Conservation (phyloP, 2,888 invertebrate species). For the Drosophila mettleri region DNA sequence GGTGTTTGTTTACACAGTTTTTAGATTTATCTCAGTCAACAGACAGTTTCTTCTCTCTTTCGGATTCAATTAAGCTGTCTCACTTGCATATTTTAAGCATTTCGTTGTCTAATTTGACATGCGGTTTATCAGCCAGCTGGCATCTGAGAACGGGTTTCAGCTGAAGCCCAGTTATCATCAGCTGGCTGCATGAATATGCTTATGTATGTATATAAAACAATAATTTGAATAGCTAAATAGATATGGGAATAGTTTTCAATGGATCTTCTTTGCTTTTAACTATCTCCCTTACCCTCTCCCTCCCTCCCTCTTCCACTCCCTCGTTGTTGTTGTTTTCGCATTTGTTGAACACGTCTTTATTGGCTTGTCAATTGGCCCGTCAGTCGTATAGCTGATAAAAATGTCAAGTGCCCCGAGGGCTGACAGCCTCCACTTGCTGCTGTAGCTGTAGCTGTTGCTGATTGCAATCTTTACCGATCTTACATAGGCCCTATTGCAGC, state of each 20-base stretch:
- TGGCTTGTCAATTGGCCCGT: slow-evolving; percentile 46
- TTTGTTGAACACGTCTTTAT: slow-evolving; percentile 49
- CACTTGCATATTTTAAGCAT: slow-evolving; percentile 46
- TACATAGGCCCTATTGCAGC: slow-evolving; percentile 27
- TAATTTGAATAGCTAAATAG: slow-evolving; percentile 33
- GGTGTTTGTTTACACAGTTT: slow-evolving; percentile 6
- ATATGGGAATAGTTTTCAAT: slow-evolving; percentile 42
- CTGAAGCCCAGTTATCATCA: too few relatives aligned
- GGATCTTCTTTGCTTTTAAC: background rate
- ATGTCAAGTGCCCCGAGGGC: slow-evolving; percentile 49
- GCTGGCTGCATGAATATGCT: slow-evolving; percentile 14
- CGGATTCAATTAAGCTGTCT: slow-evolving; percentile 49
- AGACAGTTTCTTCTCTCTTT: slow-evolving; percentile 22
- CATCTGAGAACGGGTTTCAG: slow-evolving; percentile 60
- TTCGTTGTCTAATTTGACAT: slow-evolving; percentile 52
- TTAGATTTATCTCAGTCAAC: slow-evolving; percentile 18
- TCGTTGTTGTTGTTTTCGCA: slow-evolving; percentile 39
- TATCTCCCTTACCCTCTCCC: background rate
- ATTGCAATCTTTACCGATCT: slow-evolving; percentile 54
- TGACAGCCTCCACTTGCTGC: slow-evolving; percentile 45
- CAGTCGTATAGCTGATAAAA: slow-evolving; percentile 50
- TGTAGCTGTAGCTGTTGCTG: slow-evolving; percentile 4
- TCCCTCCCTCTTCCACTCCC: background rate
- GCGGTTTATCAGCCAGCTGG: slow-evolving; percentile 48
- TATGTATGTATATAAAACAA: slow-evolving; percentile 23